Conservation (phyloP, 2,113 vertebrate species). For the Catagonus wagneri region DNA sequence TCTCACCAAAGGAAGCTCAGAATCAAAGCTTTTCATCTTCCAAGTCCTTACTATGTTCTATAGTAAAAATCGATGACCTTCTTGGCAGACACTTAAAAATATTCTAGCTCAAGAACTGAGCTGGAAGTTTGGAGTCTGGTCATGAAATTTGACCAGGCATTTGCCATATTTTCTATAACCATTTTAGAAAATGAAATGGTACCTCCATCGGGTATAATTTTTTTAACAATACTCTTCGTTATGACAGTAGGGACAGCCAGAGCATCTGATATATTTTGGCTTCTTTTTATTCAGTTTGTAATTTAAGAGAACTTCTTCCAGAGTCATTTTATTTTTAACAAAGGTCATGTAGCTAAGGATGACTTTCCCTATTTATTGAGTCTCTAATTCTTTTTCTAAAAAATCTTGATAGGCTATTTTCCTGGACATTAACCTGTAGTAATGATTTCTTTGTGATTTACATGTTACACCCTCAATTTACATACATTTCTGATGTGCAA, state of each 20-base stretch:
- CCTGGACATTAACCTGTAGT: conserved; percentile 53
- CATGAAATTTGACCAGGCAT: background rate
- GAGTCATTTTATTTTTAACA: conserved; percentile 40
- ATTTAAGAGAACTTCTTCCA: background rate
- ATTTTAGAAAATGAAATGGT: background rate
- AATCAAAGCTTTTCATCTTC: background rate
- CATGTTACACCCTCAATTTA: conserved; percentile 54
- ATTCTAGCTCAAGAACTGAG: background rate
- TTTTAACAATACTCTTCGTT: conserved; percentile 3
- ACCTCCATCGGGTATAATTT: background rate
- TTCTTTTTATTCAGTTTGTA: background rate
- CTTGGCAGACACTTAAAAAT: background rate
- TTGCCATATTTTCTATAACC: background rate
- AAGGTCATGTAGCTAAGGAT: conserved; percentile 4
- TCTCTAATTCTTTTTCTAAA: conserved; percentile 57
- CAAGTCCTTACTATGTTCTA: background rate
- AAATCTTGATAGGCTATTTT: conserved; percentile 63
- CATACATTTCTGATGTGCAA: conserved; percentile 21
- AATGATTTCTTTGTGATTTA: conserved; percentile 73
- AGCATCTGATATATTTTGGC: background rate
- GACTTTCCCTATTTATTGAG: conserved; percentile 52
- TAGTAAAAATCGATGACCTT: background rate
- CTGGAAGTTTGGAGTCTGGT: background rate
- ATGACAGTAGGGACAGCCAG: background rate
- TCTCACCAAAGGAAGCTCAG: background rate